Conservation (phyloP, 2,888 invertebrate species). For the Eristalis tenax region DNA sequence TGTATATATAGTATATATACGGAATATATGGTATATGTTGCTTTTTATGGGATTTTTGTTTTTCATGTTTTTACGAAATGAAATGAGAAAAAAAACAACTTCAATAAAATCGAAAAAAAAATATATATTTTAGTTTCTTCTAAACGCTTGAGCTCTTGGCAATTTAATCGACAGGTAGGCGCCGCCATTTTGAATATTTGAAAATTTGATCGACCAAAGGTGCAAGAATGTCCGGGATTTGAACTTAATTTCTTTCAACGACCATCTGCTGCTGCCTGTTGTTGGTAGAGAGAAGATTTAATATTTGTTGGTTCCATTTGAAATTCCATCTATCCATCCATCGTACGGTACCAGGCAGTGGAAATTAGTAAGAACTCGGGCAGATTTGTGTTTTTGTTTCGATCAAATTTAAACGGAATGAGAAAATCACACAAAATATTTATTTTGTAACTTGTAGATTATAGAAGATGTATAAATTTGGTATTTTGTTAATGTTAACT, state of each 20-base stretch:
- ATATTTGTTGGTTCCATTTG: slow-evolving; percentile 56
- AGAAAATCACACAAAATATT: slow-evolving; percentile 50
- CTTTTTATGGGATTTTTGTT: slow-evolving; percentile 62
- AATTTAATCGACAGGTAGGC: slow-evolving; percentile 23
- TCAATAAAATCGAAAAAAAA: slow-evolving; percentile 60
- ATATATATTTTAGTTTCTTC: slow-evolving; percentile 58
- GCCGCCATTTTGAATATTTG: slow-evolving; percentile 19
- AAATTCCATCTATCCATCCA: slow-evolving; percentile 20
- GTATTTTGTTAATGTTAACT: slow-evolving; percentile 58
- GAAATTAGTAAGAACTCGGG: background rate
- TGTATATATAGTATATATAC: slow-evolving; percentile 40
- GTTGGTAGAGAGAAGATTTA: slow-evolving; percentile 31
- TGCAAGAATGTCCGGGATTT: background rate
- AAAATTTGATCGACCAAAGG: background rate
- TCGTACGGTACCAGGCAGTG: background rate
- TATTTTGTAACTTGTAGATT: slow-evolving; percentile 44
- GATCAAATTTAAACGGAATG: slow-evolving; percentile 6
- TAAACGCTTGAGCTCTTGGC: slow-evolving; percentile 45
- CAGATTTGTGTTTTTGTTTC: slow-evolving; percentile 8
- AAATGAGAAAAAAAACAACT: slow-evolving; percentile 52
- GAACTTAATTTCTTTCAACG: slow-evolving; percentile 11
- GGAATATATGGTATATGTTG: slow-evolving; percentile 40
- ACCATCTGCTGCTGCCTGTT: background rate
- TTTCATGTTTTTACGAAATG: slow-evolving; percentile 66
- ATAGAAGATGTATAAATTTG: slow-evolving; percentile 49